Percentiles rank a stretch among this genome's conserved stretches.
These are phyloP conservation scores for Danionella dracula DNA, from an alignment of 2,797 vertebrate species.

Conservation along the genomic window DNA sequence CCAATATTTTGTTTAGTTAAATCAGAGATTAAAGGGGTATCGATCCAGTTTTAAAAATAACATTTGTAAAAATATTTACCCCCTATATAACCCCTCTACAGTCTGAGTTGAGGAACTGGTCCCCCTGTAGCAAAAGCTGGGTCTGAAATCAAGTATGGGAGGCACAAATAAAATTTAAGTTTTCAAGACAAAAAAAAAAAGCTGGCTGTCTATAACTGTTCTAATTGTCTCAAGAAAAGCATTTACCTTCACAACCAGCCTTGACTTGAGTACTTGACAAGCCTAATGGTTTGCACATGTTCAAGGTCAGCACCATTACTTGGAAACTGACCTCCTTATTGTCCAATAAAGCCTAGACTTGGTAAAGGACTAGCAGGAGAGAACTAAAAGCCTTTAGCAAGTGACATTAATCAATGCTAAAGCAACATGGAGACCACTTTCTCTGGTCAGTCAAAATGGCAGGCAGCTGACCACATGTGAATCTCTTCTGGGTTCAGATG, in stretches of 20 bases:
- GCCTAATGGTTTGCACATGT: slow-evolving; percentile 22
- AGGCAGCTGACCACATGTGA: background rate
- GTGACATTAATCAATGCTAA: slow-evolving; percentile 37
- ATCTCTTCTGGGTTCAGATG: background rate
- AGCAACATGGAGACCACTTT: slow-evolving; percentile 21
- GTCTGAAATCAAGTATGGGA: too few relatives aligned
- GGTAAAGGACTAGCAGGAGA: slow-evolving; percentile 14
- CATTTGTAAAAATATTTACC: too few relatives aligned
- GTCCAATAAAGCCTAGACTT: slow-evolving; percentile 14
- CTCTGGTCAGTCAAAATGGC: slow-evolving; percentile 1
- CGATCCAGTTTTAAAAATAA: too few relatives aligned
- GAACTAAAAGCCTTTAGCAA: slow-evolving; percentile 7
- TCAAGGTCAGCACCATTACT: slow-evolving; percentile 19
- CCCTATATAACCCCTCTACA: too few relatives aligned
- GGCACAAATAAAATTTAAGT: background rate
- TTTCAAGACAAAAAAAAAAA: slow-evolving; percentile 5
- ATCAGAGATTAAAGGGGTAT: too few relatives aligned
- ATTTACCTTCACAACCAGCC: too few relatives aligned
- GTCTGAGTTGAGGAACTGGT: too few relatives aligned
- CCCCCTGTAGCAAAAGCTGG: too few relatives aligned
- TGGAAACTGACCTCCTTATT: slow-evolving; percentile 20
- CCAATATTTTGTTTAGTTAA: too few relatives aligned
- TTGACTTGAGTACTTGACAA: background rate
- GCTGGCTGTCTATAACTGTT: background rate
- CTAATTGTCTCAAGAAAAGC: background rate